Base-by-base conservation (phyloP, 2,888 invertebrate species). In the Aphrophora alni region DNA sequence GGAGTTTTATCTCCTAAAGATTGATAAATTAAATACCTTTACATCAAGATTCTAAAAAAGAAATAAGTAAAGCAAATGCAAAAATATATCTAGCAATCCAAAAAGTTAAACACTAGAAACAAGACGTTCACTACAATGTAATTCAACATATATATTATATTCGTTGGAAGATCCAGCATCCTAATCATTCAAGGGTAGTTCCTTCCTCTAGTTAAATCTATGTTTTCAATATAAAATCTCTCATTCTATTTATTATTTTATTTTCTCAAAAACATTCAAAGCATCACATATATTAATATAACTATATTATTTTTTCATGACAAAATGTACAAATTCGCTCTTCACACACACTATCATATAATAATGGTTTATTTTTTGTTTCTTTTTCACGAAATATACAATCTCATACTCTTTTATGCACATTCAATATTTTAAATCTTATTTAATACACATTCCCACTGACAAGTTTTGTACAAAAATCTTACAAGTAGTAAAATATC, bases 401-500 rank as follows among this genome's bases (percentile, higher is more conserved):
- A 75, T 68, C 59, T 26, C 68, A 12, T 38, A 59, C 75, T 21
- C 69, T 75, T 78, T 77, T 28, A 38, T 5, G 5, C 51, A 27
- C 59, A 59, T 21, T 21, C 59, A 21, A 59, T 59, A 59, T 75
- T 75, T 51, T 75, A 21, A 44, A 44, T 75, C 59, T 76, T 44
- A 74, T 38, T 74, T 74, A 38, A 77, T 68, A 51, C 51, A 33
- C 59, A 38, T 77, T 75, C 51, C 44, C 75, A 75, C 75, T 51
- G 75, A 68, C 77, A 59, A 81, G 75, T 74, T 83, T 83, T 84
- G 82, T 84, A 84, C 83, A 84, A 84, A 84, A 81, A 79, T 59
- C 83, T 82, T 84, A 84, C 83, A 79, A 82, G 82, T 84, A 83
- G 83, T 84, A 84, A 84, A 83, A 84, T 83, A 84, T 84, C 82